phyloP scores from a whole-genome alignment of 2,888 invertebrate species.

The Coelopa pilipes region DNA sequence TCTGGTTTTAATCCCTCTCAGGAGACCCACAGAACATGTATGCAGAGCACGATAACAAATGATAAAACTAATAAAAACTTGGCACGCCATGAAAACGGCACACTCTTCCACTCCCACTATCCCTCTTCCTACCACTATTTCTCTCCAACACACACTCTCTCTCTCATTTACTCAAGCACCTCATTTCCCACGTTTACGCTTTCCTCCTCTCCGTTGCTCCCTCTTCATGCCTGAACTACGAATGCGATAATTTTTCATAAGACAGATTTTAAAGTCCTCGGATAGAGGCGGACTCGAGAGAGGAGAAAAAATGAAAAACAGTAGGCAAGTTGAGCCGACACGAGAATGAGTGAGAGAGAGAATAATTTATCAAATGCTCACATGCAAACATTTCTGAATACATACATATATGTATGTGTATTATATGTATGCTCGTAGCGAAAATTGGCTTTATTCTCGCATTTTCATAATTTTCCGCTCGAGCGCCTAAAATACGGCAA shows the following conservation, averaged over 20 bases:
- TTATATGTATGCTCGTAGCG: too few relatives aligned
- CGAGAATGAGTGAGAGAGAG: slow-evolving; percentile 11
- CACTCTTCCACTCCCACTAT: neutral
- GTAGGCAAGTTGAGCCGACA: too few relatives aligned
- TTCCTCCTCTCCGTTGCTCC: too few relatives aligned
- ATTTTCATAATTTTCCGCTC: slow-evolving; percentile 50
- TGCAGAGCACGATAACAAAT: slow-evolving; percentile 25
- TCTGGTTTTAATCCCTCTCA: neutral
- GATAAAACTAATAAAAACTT: slow-evolving; percentile 29
- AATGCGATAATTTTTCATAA: slow-evolving; percentile 23
- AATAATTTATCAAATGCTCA: slow-evolving; percentile 50
- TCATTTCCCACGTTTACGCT: too few relatives aligned
- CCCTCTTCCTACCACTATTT: too few relatives aligned
- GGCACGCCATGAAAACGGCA: slow-evolving; percentile 11
- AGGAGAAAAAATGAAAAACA: too few relatives aligned
- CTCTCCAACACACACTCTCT: too few relatives aligned
- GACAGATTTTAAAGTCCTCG: slow-evolving; percentile 10
- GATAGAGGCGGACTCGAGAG: too few relatives aligned
- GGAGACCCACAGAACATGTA: neutral
- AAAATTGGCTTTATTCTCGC: neutral
- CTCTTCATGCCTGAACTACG: neutral
- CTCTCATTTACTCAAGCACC: too few relatives aligned
- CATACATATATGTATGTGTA: slow-evolving; percentile 30
- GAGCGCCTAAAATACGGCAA: slow-evolving; percentile 49
- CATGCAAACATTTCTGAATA: slow-evolving; percentile 23